These are phyloP conservation scores for Acleris literana DNA, from an alignment of 2,888 invertebrate species.

Conservation along the genomic window DNA sequence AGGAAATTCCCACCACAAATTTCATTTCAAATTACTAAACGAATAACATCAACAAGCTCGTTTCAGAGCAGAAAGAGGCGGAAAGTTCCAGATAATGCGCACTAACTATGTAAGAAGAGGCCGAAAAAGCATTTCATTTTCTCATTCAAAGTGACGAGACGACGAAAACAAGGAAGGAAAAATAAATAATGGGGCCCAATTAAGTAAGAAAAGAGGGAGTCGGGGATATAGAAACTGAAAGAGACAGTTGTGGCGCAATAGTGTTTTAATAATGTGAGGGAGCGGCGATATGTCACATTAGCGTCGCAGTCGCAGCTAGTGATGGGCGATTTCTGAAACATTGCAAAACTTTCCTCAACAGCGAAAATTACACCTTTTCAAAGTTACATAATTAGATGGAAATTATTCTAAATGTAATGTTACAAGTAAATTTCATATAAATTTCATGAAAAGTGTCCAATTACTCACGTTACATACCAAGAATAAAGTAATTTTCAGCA, in stretches of 20 bases:
- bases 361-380: too few relatives aligned
- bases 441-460: too few relatives aligned
- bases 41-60: conserved; percentile 34
- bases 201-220: conserved; percentile 58
- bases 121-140: conserved; percentile 56
- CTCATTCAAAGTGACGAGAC: conserved; percentile 54
- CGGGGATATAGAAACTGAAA: conserved; percentile 39
- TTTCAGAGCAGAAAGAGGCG: conserved; percentile 29
- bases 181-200: conserved; percentile 69
- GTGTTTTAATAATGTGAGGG: conserved; percentile 24
- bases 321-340: too few relatives aligned
- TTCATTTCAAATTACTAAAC: conserved; percentile 32
- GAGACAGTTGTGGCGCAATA: conserved; percentile 21
- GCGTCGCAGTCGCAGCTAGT: conserved; percentile 1
- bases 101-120: conserved; percentile 49
- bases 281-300: conserved; percentile 5
- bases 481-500: too few relatives aligned
- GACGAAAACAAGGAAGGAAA: conserved; percentile 57
- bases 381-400: too few relatives aligned
- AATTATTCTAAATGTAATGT: too few relatives aligned
- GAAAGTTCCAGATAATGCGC: conserved; percentile 40
- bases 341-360: too few relatives aligned
- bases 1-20: conserved; percentile 12
- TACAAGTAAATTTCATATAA: too few relatives aligned
- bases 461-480: too few relatives aligned